Percentiles rank a stretch among this genome's conserved stretches.
Evolutionary conservation across 2,888 invertebrate genomes (phyloP).

Genomic region (Lamproptera curius): DNA sequence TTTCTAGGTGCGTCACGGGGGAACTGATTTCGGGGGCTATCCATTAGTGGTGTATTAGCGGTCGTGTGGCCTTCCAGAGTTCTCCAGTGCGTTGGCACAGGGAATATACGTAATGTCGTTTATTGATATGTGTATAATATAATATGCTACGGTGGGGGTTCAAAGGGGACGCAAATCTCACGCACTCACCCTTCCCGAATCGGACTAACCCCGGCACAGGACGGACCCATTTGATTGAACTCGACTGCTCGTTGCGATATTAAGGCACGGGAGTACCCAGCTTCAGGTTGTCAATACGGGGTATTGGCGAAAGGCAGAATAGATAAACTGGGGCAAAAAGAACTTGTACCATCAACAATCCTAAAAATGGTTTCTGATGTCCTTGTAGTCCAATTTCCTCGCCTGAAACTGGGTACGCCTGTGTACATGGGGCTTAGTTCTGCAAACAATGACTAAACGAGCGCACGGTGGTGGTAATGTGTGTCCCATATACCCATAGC

Average conservation of each 20-base stretch:
- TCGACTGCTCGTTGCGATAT: conserved; percentile 30
- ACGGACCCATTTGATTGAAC: conserved; percentile 46
- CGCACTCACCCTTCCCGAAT: conserved; percentile 67
- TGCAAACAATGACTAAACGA: conserved; percentile 19
- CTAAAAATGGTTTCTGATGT: too few species aligned
- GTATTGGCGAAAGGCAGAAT: too few species aligned
- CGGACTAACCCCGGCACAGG: conserved; percentile 75
- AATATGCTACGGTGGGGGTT: conserved; percentile 68
- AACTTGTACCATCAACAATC: too few species aligned
- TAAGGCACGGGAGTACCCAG: too few species aligned
- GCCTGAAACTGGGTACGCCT: too few species aligned
- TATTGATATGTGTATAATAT: conserved; percentile 55
- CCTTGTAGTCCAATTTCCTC: too few species aligned
- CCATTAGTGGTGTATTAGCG: conserved; percentile 35
- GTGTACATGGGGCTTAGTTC: conserved; percentile 18
- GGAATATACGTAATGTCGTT: conserved; percentile 43
- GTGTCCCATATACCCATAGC: background rate
- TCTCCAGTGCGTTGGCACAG: conserved; percentile 55
- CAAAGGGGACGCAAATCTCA: conserved; percentile 68
- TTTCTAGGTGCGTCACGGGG: conserved; percentile 48
- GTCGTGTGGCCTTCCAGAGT: conserved; percentile 75
- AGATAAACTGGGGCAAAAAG: too few species aligned
- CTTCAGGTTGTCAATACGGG: too few species aligned
- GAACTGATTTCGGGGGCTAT: conserved; percentile 36
- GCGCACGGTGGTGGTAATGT: conserved; percentile 9